Evolutionary conservation across 2,888 invertebrate genomes (phyloP), one percentile per base, ranked within the genome.

Genomic region (Marronus borbonicus): DNA sequence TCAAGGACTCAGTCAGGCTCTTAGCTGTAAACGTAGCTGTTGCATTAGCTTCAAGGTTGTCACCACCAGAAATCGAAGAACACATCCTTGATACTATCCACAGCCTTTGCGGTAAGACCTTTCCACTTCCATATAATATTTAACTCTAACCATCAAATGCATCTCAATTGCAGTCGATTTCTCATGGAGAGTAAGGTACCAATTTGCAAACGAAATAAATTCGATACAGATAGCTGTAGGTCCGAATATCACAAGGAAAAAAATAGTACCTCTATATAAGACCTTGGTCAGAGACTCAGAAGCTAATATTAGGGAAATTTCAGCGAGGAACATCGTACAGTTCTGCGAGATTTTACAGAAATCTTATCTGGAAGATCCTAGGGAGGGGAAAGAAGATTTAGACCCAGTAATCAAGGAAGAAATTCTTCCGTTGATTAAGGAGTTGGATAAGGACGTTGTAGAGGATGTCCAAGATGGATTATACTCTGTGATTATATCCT

Each of bases 181-280:
- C 5, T 87, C 87, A 0, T 88, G 87, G 87, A 84, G 83, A 78
- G 82, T 86, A 2, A 83, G 86, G 7, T 86, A 86, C 76, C 81
- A 82, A 74, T 77, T 87, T 8, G 86, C 87, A 5, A 79, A 69
- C 39, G 81, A 81, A 76, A 84, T 87, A 36, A 83, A 84, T 20
- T 81, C 83, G 4, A 81, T 87, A 0, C 86, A 85, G 79, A 79
- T 79, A 55, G 82, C 82, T 0, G 70, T 81, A 8, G 83, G 85
- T 8, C 82, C 82, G 0, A 82, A 82, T 49, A 50, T 82, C 36
- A 82, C 81, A 36, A 81, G 86, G 17, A 83, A 84, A 10, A 84
- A 81, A 78, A 81, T 87, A 28, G 69, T 87, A 12, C 80, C 81
- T 0, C 81, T 86, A 36, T 86, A 84, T 76, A 84, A 86, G 72